phyloP scores from a whole-genome alignment of 2,113 vertebrate genomes.

The Tenrec ecaudatus region DNA sequence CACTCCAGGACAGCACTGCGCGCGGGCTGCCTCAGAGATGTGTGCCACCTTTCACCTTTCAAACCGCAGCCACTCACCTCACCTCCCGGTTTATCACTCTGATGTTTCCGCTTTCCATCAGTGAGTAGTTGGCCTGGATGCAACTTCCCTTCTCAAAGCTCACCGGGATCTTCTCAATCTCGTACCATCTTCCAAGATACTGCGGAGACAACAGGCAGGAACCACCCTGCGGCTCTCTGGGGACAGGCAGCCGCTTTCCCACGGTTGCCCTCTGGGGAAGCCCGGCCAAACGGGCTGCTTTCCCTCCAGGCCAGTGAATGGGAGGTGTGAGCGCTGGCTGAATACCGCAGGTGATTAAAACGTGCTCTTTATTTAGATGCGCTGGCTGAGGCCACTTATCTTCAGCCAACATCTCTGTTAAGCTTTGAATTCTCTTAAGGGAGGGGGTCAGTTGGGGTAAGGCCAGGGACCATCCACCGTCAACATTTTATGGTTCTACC shows the following conservation, averaged over 20 bases:
- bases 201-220: constrained; percentile 76
- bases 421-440: constrained; percentile 57
- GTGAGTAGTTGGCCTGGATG: constrained; percentile 88
- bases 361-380: constrained; percentile 50
- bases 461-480: background rate
- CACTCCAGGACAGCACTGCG: background rate
- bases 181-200: constrained; percentile 93
- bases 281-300: constrained; percentile 44
- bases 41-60: background rate
- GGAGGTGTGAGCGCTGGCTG: background rate
- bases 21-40: background rate
- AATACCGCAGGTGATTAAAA: constrained; percentile 49
- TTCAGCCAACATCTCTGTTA: constrained; percentile 58
- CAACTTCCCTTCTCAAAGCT: constrained; percentile 90
- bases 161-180: constrained; percentile 90
- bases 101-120: constrained; percentile 88
- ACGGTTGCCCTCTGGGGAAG: constrained; percentile 51
- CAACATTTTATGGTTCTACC: constrained; percentile 3
- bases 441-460: background rate
- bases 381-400: background rate
- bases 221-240: constrained; percentile 41
- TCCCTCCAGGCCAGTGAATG: constrained; percentile 17
- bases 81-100: constrained; percentile 89
- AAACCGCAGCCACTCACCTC: constrained; percentile 80
- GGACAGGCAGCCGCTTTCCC: constrained; percentile 49